Base-by-base conservation (phyloP, 2,113 vertebrate genomes). In the human region DNA sequence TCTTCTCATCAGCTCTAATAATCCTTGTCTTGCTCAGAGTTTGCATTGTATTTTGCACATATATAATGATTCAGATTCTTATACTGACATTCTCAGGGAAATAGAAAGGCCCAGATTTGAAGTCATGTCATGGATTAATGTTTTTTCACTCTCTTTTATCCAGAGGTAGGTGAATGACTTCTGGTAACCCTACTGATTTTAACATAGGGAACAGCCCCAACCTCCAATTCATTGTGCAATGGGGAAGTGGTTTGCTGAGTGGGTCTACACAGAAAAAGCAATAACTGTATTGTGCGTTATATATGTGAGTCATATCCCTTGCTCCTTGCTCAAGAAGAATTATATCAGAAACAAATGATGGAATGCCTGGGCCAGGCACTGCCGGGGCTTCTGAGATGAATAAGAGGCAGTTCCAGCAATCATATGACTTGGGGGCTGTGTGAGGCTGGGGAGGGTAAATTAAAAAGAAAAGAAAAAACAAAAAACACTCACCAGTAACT, bases 201-300 rank as follows among this genome's bases (percentile, higher is more conserved):
- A 98, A 96, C 97, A 89, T 32, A 50, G 93, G 75, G 50, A 98
- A 94, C 93, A 96, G 97, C 97, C 95, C 97, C 93, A 43, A 89
- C 61, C 3, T 96, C 84, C 50, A 93, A 97, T 98, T 79, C 86
- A 96, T 96, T 98, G 98, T 98, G 98, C 97, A 98, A 98, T 89
- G 84, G 93, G 98, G 98, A 98, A 99, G 98, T 98, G 98, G 98
- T 98, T 98, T 97, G 98, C 92, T 97, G 97, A 98, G 94, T 98
- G 98, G 94, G 97, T 97, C 96, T 94, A 95, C 97, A 97, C 96
- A 97, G 96, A 98, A 97, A 97, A 96, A 86, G 96, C 96, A 94
- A 98, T 96, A 97, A 98, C 90, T 97, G 72, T 96, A 97, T 95
- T 98, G 90, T 98, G 91, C 92, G 90, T 97, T 97, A 96, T 97